These are phyloP conservation scores for Eubasilissa splendida DNA, from an alignment of 2,888 invertebrate species.

Conservation along the genomic window DNA sequence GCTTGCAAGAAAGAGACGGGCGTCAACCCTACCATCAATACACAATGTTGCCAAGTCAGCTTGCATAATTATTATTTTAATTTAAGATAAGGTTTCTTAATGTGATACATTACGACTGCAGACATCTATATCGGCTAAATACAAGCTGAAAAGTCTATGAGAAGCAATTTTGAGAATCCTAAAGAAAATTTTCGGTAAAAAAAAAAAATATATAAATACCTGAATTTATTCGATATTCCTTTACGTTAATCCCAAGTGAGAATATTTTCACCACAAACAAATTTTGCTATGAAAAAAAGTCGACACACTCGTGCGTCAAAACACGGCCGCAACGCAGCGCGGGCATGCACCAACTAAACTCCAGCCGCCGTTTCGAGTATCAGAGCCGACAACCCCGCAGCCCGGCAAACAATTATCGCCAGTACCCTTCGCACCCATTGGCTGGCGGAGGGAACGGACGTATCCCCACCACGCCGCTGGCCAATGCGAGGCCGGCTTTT, in stretches of 20 bases:
- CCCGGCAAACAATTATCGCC: slow-evolving; percentile 42
- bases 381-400: slow-evolving; percentile 51
- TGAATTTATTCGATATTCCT: slow-evolving; percentile 25
- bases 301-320: slow-evolving; percentile 13
- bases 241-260: slow-evolving; percentile 31
- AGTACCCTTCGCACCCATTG: slow-evolving; percentile 62
- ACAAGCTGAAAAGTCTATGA: neutral
- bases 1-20: slow-evolving; percentile 68
- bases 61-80: slow-evolving; percentile 40
- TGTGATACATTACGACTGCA: neutral
- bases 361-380: slow-evolving; percentile 63
- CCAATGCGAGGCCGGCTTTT: slow-evolving; percentile 64
- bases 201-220: slow-evolving; percentile 35
- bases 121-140: neutral
- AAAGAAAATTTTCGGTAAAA: slow-evolving; percentile 1
- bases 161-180: neutral
- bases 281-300: slow-evolving; percentile 33
- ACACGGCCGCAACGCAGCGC: slow-evolving; percentile 45
- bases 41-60: slow-evolving; percentile 50
- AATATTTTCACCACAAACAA: slow-evolving; percentile 30
- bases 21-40: slow-evolving; percentile 60
- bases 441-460: slow-evolving; percentile 65
- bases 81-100: slow-evolving; percentile 30
- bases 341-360: slow-evolving; percentile 51
- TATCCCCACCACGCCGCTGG: slow-evolving; percentile 61